Evolutionary conservation across 2,113 vertebrate genomes (phyloP), one percentile per base, ranked within the genome.

Genomic region (Neolamprologus sp.): DNA sequence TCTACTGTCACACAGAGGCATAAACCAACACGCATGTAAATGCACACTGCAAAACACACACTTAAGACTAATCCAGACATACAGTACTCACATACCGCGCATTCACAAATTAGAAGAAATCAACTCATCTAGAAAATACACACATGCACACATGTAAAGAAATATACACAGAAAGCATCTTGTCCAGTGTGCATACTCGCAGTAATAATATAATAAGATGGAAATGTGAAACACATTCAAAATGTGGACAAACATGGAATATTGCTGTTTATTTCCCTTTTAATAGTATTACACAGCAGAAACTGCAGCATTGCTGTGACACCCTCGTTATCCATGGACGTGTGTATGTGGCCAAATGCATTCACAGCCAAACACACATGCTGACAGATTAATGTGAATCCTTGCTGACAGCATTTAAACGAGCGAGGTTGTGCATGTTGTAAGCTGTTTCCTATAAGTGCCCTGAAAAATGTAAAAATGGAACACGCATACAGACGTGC

Each of bases 401-500:
- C 47, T 78, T 57, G 80, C 78, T 81, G 86, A 85, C 90, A 80
- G 45, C 35, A 54, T 91, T 91, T 85, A 92, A 86, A 28, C 9
- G 9, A 9, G 35, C 28, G 8, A 53, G 54, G 71, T 81, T 88
- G 54, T 10, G 35, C 90, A 83, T 40, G 86, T 80, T 90, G 68
- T 90, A 68, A 89, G 84, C 78, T 12, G 51, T 86, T 87, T 85
- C 80, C 84, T 81, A 47, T 26, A 35, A 80, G 37, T 82, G 65
- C 73, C 71, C 65, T 40, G 4, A 65, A 85, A 90, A 81, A 91
- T 90, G 82, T 51, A 82, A 93, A 85, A 92, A 85, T 85, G 65
- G 23, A 82, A 28, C 49, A 14, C 3, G 28, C 51, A 63, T 51
- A 31, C 12, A 57, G 40, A 51, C 33, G 37, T 45, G 33, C 60